Conservation (phyloP, 2,888 invertebrate species). For the Erebia ligea region DNA sequence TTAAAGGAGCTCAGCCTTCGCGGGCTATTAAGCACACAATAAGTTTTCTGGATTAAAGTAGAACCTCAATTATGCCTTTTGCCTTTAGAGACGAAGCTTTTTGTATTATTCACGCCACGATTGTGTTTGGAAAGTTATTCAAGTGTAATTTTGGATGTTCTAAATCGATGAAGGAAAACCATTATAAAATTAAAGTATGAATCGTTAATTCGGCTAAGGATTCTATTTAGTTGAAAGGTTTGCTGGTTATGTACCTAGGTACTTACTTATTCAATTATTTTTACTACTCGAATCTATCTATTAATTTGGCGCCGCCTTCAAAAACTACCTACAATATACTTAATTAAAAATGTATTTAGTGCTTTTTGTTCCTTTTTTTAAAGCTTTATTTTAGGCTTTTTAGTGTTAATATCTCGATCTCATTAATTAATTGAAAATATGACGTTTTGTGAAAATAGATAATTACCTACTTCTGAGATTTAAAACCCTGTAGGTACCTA, state of each 20-base stretch:
- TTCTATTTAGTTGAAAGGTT: background rate
- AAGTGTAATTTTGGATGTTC: slow-evolving; percentile 9
- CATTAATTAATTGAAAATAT: no score
- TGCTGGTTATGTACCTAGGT: no score
- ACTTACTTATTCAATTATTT: no score
- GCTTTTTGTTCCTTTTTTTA: no score
- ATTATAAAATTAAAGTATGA: background rate
- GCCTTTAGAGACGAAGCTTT: slow-evolving; percentile 16
- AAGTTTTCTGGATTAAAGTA: slow-evolving; percentile 47
- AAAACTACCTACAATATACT: no score
- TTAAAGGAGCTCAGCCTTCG: slow-evolving; percentile 46
- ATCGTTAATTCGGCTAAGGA: background rate
- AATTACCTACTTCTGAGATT: background rate
- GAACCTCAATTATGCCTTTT: slow-evolving; percentile 29
- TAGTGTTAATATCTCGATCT: no score
- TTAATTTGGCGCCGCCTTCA: no score
- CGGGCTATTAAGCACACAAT: slow-evolving; percentile 62
- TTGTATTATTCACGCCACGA: slow-evolving; percentile 19
- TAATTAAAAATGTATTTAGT: no score
- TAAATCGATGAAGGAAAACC: background rate
- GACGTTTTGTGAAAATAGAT: no score
- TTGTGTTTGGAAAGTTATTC: slow-evolving; percentile 20
- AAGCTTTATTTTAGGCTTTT: no score
- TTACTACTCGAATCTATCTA: no score
- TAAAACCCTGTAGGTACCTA: background rate